phyloP scores from a whole-genome alignment of 1,140 invertebrate species.

The Muscidifurax raptorellus region DNA sequence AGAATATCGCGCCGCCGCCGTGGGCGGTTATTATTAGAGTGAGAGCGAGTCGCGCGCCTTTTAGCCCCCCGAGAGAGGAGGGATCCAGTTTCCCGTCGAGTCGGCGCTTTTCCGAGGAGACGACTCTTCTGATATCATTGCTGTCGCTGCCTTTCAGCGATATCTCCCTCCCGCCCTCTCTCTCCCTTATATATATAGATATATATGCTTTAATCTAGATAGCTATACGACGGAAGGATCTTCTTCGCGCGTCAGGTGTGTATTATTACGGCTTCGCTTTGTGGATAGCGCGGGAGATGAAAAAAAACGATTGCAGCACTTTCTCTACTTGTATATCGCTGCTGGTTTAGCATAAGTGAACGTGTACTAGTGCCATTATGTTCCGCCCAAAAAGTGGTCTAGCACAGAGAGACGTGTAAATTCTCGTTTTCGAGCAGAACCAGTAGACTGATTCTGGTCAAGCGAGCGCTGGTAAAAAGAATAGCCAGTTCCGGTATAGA shows the following conservation, averaged over 20 bases:
- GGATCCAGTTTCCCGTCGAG: not conserved
- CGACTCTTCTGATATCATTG: no score
- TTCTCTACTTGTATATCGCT: not conserved
- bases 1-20: not conserved
- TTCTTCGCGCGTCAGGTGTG: not conserved
- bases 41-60: not conserved
- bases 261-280: not conserved
- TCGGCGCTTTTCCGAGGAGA: not conserved
- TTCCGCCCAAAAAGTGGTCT: not conserved
- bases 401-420: not conserved
- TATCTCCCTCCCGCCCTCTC: not conserved
- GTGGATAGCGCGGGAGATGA: no score
- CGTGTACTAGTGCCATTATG: not conserved
- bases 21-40: constrained; percentile 34
- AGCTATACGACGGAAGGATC: not conserved
- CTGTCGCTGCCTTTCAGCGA: no score
- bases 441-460: no score
- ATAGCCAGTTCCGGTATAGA: not conserved
- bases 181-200: no score
- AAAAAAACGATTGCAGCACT: not conserved
- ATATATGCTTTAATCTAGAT: not conserved
- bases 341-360: no score
- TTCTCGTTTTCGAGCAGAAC: not conserved
- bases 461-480: not conserved
- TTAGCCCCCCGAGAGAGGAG: constrained; percentile 5